phyloP scores from a whole-genome alignment of 2,888 invertebrate species.

The Tanytarsus gracilentus region DNA sequence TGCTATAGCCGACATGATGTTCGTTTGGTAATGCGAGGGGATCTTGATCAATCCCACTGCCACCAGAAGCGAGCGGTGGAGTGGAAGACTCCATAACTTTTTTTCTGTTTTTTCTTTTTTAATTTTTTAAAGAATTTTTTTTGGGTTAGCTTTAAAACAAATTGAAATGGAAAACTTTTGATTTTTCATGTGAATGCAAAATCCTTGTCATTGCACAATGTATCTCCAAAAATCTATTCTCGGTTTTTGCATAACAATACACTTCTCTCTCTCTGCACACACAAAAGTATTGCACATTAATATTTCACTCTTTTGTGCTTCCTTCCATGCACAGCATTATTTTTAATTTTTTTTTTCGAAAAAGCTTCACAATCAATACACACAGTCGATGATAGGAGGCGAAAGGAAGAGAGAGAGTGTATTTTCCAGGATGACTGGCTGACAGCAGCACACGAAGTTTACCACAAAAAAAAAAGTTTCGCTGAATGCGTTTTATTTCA shows the following conservation, averaged over 20 bases:
- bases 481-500: no score
- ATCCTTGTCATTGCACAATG: constrained; percentile 28
- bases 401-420: no score
- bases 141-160: neutral
- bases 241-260: neutral
- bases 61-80: constrained; percentile 13
- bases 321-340: no score
- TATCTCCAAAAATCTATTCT: neutral
- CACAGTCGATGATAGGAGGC: no score
- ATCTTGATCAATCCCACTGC: constrained; percentile 21
- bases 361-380: no score
- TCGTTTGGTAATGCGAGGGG: constrained; percentile 20
- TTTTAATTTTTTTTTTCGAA: no score
- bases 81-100: constrained; percentile 24
- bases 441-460: no score
- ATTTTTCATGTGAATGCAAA: constrained; percentile 7
- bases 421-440: no score
- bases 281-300: constrained; percentile 21
- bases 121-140: neutral
- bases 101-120: neutral
- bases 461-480: constrained; percentile 28
- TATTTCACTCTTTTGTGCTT: constrained; percentile 5
- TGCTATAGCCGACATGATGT: neutral
- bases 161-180: neutral
- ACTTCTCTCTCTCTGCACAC: neutral